Base-by-base conservation (phyloP, 1,140 invertebrate genomes). In the Drosophila saltans region DNA sequence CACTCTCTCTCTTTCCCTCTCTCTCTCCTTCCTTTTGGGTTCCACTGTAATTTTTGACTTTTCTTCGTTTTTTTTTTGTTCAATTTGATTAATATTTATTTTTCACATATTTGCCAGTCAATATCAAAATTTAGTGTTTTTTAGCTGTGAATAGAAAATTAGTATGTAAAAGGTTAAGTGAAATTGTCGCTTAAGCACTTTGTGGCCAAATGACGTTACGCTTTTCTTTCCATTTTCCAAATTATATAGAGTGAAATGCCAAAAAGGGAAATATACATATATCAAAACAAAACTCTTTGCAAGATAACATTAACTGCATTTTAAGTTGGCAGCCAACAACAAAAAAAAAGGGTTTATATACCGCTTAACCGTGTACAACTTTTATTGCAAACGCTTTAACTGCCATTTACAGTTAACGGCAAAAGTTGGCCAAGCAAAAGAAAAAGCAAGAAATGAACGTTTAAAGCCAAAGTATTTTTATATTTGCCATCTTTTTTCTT, bases 21-120 rank as follows among this genome's bases (percentile, higher is more conserved):
- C 70, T 56, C 60, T 39, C 57, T 66, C n/a, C 26, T 48, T 24
- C 21, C 24, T 26, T 52, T 24, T 26, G 45, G 21, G 2, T 52
- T 26, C 0, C 33, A 1, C 9, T 24, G 7, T 26, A 8, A 10
- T 2, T 24, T 8, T 8, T 6, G 8, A 16, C 16, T 16, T 16
- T 16, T 16, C 2, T 48, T 24, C 45, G 33, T 36, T 36, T 36
- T 52, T 26, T 10, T 8, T 26, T 52, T 24, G 26, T 6, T 52
- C 2, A 26, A 52, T 26, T 52, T 52, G 21, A 10, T 16, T 16
- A 52, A 16, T 26, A 52, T 52, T 16, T 16, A 52, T 26, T 26
- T 10, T 52, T 52, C 45, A 52, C 45, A 52, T 52, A 26, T 52
- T 52, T 52, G 45, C 45, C 45, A 26, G 45, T 52, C 21, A 7